Evolutionary conservation across 1,140 invertebrate genomes (phyloP), one percentile per base, ranked within the genome.

Genomic region (Panulirus ornatus): DNA sequence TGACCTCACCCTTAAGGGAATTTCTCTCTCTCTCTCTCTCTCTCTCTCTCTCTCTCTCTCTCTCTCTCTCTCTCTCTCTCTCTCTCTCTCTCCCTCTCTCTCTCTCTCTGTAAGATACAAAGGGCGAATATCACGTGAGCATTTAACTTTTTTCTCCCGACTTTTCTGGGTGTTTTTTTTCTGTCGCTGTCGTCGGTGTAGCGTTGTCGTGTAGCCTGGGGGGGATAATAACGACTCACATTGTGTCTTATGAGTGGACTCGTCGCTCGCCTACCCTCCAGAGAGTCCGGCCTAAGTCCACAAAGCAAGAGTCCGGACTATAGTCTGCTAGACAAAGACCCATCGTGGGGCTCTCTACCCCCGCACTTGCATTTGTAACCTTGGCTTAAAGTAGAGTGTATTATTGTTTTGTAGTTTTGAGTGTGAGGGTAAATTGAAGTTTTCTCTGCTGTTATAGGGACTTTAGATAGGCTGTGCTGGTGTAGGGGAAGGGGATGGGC

Each of bases 11-110:
- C n/a, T n/a, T n/a, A n/a, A n/a, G n/a, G n/a, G n/a, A n/a, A n/a
- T n/a, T 70, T 22, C 22, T 27, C 66, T 75, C 71, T 22, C 0
- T 44, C 38, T 44, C 38, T 78, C 40, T 42, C 75, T 44, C 75
- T n/a, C 40, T n/a, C 40, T 6, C 19, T 44, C 40, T 27, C 40
- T 2, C 40, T n/a, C 75, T 27, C 75, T 6, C 14, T 34, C 44
- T 54, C 76, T 34, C 44, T 54, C 44, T 79, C 76, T 76, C 40
- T 76, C 71, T 76, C 73, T 76, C 73, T 42, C 40, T 76, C 73
- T 76, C 73, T 76, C 73, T 76, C 73, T 76, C 73, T 76, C 73
- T 76, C 73, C 42, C 73, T 76, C 73, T 79, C 76, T 1, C 22
- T 51, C 22, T 6, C 42, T 30, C 76, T 79, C 76, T 0, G 19